Evolutionary conservation across 2,888 invertebrate genomes (phyloP).

Genomic region (Tanaodytes sp.): DNA sequence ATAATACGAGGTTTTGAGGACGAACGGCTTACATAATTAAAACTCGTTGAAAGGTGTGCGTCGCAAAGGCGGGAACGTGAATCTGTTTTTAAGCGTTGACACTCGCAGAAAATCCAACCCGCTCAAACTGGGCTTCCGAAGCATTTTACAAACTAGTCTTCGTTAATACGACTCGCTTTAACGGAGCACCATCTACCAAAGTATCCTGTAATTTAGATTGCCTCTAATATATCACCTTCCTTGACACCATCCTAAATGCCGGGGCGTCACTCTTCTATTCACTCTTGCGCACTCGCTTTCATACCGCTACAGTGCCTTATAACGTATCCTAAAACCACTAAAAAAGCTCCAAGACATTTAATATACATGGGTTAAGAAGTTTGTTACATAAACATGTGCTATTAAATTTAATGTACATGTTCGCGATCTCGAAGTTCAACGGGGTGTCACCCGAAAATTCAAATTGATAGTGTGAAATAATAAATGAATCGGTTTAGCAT

Average conservation of each 20-base stretch:
- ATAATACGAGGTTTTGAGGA: not conserved
- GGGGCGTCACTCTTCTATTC: conserved; percentile 52
- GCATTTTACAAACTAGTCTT: conserved; percentile 47
- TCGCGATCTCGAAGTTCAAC: no score
- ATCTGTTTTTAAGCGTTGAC: conserved; percentile 49
- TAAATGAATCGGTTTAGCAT: no score
- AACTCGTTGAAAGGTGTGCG: conserved; percentile 14
- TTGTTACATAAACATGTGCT: no score
- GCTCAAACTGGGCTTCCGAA: conserved; percentile 35
- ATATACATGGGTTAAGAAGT: no score
- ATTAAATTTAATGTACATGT: no score
- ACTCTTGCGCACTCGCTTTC: conserved; percentile 29
- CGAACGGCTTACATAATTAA: conserved; percentile 39
- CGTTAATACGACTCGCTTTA: conserved; percentile 52
- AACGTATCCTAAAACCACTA: no score
- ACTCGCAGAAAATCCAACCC: conserved; percentile 45
- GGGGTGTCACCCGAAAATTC: no score
- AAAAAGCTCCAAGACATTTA: no score
- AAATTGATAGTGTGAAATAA: no score
- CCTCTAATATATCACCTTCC: conserved; percentile 50
- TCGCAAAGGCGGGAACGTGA: conserved; percentile 33
- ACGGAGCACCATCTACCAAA: conserved; percentile 45
- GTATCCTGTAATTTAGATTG: conserved; percentile 54
- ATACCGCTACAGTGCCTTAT: no score
- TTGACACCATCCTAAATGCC: conserved; percentile 53